phyloP scores from a whole-genome alignment of 2,888 invertebrate genomes.

The Trypoxylon attenuatum region DNA sequence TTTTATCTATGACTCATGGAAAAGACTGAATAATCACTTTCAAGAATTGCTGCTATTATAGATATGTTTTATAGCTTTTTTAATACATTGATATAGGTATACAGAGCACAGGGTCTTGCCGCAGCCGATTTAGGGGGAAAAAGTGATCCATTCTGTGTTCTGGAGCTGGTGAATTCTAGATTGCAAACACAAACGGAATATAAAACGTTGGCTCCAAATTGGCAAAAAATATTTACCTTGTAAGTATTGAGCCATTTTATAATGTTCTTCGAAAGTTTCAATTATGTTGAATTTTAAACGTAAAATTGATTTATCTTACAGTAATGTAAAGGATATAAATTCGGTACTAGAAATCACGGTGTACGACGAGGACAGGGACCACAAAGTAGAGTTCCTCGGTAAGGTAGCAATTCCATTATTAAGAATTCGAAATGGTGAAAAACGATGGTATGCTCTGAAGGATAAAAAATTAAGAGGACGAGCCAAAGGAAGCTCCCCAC shows the following conservation, averaged over 20 bases:
- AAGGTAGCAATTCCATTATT: constrained; percentile 92
- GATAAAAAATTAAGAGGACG: constrained; percentile 93
- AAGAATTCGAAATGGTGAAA: constrained; percentile 90
- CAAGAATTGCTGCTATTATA: too few relatives aligned
- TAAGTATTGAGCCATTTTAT: constrained; percentile 75
- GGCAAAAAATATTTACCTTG: constrained; percentile 99
- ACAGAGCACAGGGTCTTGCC: constrained; percentile 85
- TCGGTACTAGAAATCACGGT: constrained; percentile 96
- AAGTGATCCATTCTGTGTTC: constrained; percentile 98
- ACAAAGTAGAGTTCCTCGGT: constrained; percentile 98
- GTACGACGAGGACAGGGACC: constrained; percentile 97
- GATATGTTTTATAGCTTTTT: too few relatives aligned
- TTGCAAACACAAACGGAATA: constrained; percentile 99
- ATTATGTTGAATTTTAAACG: background rate
- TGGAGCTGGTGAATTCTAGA: constrained; percentile 95
- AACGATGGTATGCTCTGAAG: constrained; percentile 96
- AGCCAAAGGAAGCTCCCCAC: constrained; percentile 94
- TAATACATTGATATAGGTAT: constrained; percentile 70
- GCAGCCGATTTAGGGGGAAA: constrained; percentile 98
- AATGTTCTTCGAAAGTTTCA: background rate
- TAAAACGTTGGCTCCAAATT: constrained; percentile 95
- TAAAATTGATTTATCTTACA: constrained; percentile 63
- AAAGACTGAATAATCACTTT: too few relatives aligned
- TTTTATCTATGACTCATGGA: too few relatives aligned
- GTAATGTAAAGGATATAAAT: constrained; percentile 96